phyloP scores from a whole-genome alignment of 2,797 vertebrate species.

The Tenualosa thibaudeaui region DNA sequence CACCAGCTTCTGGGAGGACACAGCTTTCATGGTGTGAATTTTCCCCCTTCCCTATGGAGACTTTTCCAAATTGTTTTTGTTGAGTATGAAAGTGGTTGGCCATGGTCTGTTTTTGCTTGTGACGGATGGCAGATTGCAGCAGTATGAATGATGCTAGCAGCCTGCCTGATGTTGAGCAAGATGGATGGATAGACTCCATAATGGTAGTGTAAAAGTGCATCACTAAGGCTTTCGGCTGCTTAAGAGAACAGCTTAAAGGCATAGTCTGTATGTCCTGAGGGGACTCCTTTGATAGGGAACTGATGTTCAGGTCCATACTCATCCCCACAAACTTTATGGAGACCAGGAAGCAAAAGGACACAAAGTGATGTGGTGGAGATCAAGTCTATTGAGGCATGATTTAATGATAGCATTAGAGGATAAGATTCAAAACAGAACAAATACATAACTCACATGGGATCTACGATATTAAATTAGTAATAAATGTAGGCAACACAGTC shows the following conservation, averaged over 20 bases:
- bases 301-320: background rate
- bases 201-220: background rate
- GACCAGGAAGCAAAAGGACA: background rate
- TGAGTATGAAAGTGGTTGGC: too few relatives aligned
- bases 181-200: too few relatives aligned
- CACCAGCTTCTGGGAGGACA: too few relatives aligned
- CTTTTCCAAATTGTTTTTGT: too few relatives aligned
- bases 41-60: too few relatives aligned
- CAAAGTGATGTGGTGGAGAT: background rate
- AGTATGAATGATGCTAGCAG: too few relatives aligned
- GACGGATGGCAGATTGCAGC: too few relatives aligned
- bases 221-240: background rate
- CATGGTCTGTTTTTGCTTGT: too few relatives aligned
- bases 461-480: background rate
- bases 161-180: too few relatives aligned
- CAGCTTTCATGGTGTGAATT: too few relatives aligned
- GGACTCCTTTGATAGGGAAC: background rate
- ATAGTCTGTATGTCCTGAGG: background rate
- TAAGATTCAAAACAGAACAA: background rate
- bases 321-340: background rate
- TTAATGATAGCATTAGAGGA: background rate
- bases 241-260: background rate
- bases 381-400: background rate
- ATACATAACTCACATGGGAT: background rate
- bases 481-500: background rate